Percentiles rank a stretch among this genome's conserved stretches.
These are phyloP conservation scores for Holotrichia oblita DNA, from an alignment of 1,140 invertebrate genomes.

Conservation along the genomic window DNA sequence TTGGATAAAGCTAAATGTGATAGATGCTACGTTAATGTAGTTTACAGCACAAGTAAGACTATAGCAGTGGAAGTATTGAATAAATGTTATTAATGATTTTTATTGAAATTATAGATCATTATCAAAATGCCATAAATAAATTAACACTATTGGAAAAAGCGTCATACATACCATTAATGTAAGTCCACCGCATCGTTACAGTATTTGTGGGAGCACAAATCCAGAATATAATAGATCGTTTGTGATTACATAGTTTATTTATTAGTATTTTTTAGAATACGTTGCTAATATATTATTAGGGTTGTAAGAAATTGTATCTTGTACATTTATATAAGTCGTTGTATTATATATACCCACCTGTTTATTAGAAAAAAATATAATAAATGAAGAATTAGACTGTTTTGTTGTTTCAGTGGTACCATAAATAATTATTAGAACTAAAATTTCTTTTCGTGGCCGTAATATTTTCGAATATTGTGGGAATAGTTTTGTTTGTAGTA, in stretches of 20 bases:
- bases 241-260: not conserved
- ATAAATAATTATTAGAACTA: no score
- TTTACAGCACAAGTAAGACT: constrained; percentile 33
- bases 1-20: constrained; percentile 32
- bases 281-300: no score
- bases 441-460: no score
- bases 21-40: constrained; percentile 31
- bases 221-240: not conserved
- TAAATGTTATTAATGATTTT: not conserved
- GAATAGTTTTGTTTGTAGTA: no score
- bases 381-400: no score
- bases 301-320: no score
- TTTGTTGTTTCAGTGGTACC: no score
- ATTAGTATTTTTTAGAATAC: no score
- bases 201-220: not conserved
- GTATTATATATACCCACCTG: no score
- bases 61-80: not conserved
- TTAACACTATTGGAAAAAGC: constrained; percentile 14
- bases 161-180: constrained; percentile 29
- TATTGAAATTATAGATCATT: constrained; percentile 12
- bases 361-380: no score
- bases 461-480: no score
- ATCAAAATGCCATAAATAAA: constrained; percentile 33
- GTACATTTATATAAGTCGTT: no score
- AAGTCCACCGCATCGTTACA: not conserved